Base-by-base conservation (phyloP, 2,113 vertebrate species). In the Myotis lucifugus region DNA sequence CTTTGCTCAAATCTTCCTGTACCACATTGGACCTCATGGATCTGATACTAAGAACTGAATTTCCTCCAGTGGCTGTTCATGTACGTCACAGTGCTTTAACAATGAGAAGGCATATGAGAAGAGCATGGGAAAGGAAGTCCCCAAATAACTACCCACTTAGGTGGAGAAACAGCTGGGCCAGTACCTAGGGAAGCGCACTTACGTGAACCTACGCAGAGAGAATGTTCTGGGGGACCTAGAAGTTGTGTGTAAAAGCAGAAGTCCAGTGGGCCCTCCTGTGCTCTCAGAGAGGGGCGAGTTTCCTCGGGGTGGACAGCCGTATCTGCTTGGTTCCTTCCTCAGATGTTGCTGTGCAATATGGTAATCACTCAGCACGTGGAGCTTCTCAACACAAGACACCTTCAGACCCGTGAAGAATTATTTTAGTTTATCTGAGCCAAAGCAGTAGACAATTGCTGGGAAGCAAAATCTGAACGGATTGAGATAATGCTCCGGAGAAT, bases 301-400 rank as follows among this genome's bases (percentile, higher is more conserved):
- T 95, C 87, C 87, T 91, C 42, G 70, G 32, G 42, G 46, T 50
- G 7, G 93, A 77, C 29, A 46, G 54, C 17, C 50, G 6, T 18
- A 64, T 85, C 61, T 72, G 42, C 32, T 88, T 84, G 29, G 82
- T 93, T 97, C 61, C 61, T 96, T 77, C 76, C 70, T 96, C 73
- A 85, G 29, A 66, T 61, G 90, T 52, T 61, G 52, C 92, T 66
- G 46, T 54, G 77, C 21, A 79, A 0, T 59, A 50, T 13, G 23
- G 5, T 27, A 59, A 32, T 46, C 40, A 23, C 70, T 13, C 5
- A 66, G 32, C 50, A 73, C 21, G 9, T 7, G 6, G 72, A 89
- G 27, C 50, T 81, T 66, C 29, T 85, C 66, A 66, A 76, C 27
- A 64, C 2, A 32, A 64, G 61, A 27, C 29, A 29, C 27, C 25